A percentile compares a stretch with the other conserved stretches of the same genome.
These are phyloP conservation scores for Charadrius vociferus DNA, from an alignment of 2,113 vertebrate genomes.

Conservation along the genomic window DNA sequence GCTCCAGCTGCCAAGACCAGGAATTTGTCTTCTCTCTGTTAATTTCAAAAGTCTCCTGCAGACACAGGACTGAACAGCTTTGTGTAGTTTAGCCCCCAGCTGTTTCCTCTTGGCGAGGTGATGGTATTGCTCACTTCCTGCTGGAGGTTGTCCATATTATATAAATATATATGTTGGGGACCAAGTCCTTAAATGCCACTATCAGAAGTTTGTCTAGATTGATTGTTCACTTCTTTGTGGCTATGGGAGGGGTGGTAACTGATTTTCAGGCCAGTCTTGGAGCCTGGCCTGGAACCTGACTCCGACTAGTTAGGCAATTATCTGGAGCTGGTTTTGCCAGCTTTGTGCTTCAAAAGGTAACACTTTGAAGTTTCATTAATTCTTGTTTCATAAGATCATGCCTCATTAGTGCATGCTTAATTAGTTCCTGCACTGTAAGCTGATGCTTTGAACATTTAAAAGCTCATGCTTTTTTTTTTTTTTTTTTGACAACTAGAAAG, in stretches of 20 bases:
- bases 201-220: neutral
- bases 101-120: constrained; percentile 38
- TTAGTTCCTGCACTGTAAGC: constrained; percentile 31
- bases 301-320: neutral
- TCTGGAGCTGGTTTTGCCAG: neutral
- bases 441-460: constrained; percentile 34
- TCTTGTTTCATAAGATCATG: constrained; percentile 46
- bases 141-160: neutral
- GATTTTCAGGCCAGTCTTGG: neutral
- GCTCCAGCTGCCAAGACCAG: constrained; percentile 10
- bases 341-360: constrained; percentile 47
- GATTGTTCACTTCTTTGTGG: neutral
- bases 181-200: neutral
- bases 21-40: constrained; percentile 48
- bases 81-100: constrained; percentile 44
- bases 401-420: constrained; percentile 27
- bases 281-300: neutral
- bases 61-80: constrained; percentile 25
- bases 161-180: neutral
- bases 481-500: neutral
- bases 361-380: constrained; percentile 54
- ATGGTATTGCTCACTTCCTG: constrained; percentile 27
- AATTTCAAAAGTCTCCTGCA: constrained; percentile 39
- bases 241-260: neutral
- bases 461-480: neutral